Conservation (phyloP, 2,888 invertebrate genomes). For the Hyalella azteca region DNA sequence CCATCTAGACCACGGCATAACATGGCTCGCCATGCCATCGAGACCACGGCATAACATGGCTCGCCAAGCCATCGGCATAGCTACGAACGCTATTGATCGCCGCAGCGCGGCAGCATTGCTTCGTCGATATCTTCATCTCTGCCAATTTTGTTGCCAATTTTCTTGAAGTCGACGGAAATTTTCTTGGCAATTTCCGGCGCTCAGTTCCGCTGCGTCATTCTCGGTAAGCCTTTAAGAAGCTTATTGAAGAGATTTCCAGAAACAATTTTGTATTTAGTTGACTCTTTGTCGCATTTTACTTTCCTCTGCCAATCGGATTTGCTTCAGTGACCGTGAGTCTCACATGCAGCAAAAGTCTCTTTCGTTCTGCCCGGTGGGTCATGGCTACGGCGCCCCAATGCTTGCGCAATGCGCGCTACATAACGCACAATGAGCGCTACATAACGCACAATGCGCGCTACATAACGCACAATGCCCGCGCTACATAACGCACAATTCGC, state of each 20-base stretch:
- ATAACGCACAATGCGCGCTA: no score
- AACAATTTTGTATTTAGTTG: constrained; percentile 35
- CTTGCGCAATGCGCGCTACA: no score
- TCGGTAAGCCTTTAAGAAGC: constrained; percentile 35
- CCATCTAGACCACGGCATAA: no score
- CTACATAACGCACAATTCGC: no score
- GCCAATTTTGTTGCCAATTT: constrained; percentile 32
- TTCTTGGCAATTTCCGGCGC: constrained; percentile 36
- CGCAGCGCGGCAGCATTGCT: constrained; percentile 20
- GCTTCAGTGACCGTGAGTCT: constrained; percentile 9
- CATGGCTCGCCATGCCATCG: no score
- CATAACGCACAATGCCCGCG: no score
- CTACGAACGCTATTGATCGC: constrained; percentile 20
- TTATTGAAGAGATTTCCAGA: constrained; percentile 33
- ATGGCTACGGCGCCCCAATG: neutral
- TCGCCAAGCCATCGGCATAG: no score
- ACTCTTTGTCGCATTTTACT: constrained; percentile 31
- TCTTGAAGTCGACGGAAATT: constrained; percentile 35
- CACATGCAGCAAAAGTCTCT: neutral
- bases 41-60: no score
- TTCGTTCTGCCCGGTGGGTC: neutral
- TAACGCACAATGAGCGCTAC: no score
- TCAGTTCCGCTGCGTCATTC: constrained; percentile 37
- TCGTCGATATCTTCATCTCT: constrained; percentile 36
- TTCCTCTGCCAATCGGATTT: constrained; percentile 28